Evolutionary conservation across 2,888 invertebrate species (phyloP).

Genomic region (Cantharis nigra): DNA sequence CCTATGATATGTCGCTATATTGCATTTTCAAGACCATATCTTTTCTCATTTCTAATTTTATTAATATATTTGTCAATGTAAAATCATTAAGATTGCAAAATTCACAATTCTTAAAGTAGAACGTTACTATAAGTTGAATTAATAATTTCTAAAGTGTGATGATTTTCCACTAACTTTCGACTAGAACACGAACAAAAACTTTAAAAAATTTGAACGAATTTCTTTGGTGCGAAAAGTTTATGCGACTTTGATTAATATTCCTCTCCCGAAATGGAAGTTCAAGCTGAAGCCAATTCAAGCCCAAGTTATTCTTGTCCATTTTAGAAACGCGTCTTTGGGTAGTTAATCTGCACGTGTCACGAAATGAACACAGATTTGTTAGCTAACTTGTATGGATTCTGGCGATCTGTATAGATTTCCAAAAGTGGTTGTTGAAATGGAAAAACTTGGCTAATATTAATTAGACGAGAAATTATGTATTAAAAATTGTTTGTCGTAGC

Average conservation of each 20-base stretch:
- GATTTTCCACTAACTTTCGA: background rate
- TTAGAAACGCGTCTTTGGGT: conserved; percentile 27
- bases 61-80: background rate
- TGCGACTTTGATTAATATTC: conserved; percentile 30
- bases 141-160: background rate
- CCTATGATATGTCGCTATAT: too few relatives aligned
- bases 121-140: background rate
- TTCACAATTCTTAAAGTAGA: background rate
- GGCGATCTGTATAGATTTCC: conserved; percentile 16
- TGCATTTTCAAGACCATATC: too few relatives aligned
- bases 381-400: conserved; percentile 25
- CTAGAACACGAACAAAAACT: conserved; percentile 8
- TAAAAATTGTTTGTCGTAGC: background rate
- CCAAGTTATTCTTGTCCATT: conserved; percentile 35
- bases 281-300: conserved; percentile 28
- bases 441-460: conserved; percentile 18
- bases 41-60: background rate
- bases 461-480: conserved; percentile 10
- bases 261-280: conserved; percentile 11
- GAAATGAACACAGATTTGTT: conserved; percentile 35
- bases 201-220: conserved; percentile 11
- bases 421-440: conserved; percentile 19
- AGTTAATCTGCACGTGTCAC: conserved; percentile 37
- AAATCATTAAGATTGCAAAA: background rate
- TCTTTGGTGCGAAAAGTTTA: conserved; percentile 21